These are phyloP conservation scores for Caloenas nicobarica DNA, from an alignment of 2,113 vertebrate genomes.

Conservation along the genomic window DNA sequence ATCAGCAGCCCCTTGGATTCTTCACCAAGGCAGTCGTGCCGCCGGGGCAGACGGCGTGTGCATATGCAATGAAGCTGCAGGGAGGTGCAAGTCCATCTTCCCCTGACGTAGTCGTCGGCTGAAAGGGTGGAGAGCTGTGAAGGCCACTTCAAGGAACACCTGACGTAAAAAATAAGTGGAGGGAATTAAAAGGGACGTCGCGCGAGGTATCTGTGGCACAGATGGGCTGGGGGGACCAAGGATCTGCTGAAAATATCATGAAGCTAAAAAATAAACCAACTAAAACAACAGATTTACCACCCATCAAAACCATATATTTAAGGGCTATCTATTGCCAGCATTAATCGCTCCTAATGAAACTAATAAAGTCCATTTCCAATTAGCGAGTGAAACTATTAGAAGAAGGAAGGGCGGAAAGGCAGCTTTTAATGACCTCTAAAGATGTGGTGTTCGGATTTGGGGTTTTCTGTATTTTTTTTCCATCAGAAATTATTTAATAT, in stretches of 20 bases:
- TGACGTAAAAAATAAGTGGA: constrained; percentile 40
- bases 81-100: constrained; percentile 69
- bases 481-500: not conserved
- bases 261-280: constrained; percentile 19
- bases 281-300: constrained; percentile 60
- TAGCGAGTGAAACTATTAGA: constrained; percentile 58
- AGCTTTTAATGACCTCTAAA: constrained; percentile 58
- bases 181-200: constrained; percentile 9
- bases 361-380: constrained; percentile 70
- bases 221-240: not conserved
- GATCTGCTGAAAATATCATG: not conserved
- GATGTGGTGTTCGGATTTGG: not conserved
- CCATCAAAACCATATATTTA: constrained; percentile 15
- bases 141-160: constrained; percentile 82
- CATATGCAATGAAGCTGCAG: constrained; percentile 79
- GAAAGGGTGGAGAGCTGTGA: constrained; percentile 76
- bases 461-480: not conserved
- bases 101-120: constrained; percentile 58
- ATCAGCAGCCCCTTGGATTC: constrained; percentile 79
- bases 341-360: constrained; percentile 62
- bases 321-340: constrained; percentile 53
- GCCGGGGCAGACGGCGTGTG: constrained; percentile 73
- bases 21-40: constrained; percentile 75
- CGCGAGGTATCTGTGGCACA: not conserved
- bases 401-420: constrained; percentile 43